Evolutionary conservation across 2,113 vertebrate species (phyloP).

Genomic region (Macquaria australasica): DNA sequence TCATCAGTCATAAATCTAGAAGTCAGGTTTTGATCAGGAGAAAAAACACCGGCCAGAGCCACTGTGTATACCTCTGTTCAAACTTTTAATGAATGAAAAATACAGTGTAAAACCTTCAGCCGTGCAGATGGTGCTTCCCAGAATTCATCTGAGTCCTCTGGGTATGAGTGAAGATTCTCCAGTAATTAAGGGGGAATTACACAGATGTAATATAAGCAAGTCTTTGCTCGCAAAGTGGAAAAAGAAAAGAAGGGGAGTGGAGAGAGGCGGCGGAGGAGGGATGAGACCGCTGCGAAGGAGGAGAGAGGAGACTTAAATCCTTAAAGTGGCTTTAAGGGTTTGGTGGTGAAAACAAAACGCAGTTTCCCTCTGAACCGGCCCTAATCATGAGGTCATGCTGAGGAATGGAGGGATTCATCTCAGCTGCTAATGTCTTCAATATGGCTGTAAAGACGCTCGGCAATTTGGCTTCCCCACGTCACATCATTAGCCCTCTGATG

Average conservation of each 20-base stretch:
- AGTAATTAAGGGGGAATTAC: conserved; percentile 78
- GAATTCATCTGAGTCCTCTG: conserved; percentile 59
- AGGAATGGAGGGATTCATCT: conserved; percentile 76
- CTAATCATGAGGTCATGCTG: conserved; percentile 82
- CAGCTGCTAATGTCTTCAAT: conserved; percentile 82
- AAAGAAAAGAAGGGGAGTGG: conserved; percentile 60
- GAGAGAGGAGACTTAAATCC: conserved; percentile 49
- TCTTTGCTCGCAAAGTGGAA: conserved; percentile 69
- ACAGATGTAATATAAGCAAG: conserved; percentile 70
- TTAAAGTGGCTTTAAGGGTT: conserved; percentile 62
- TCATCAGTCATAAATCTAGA: conserved; percentile 48
- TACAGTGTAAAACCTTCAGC: conserved; percentile 25
- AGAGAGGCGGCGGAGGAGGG: conserved; percentile 44
- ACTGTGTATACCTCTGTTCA: conserved; percentile 43
- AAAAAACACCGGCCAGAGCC: conserved; percentile 44
- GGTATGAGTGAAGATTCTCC: conserved; percentile 66
- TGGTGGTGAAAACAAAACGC: conserved; percentile 70
- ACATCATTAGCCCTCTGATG: conserved; percentile 73
- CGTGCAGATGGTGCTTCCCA: conserved; percentile 57
- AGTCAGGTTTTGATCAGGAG: conserved; percentile 34
- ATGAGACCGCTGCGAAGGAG: conserved; percentile 30
- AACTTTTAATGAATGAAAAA: conserved; percentile 66
- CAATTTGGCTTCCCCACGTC: conserved; percentile 58
- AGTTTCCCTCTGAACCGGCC: conserved; percentile 59
- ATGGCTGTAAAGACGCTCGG: conserved; percentile 69